phyloP scores from a whole-genome alignment of 1,140 invertebrate genomes.

The Dinothrombium tinctorium region DNA sequence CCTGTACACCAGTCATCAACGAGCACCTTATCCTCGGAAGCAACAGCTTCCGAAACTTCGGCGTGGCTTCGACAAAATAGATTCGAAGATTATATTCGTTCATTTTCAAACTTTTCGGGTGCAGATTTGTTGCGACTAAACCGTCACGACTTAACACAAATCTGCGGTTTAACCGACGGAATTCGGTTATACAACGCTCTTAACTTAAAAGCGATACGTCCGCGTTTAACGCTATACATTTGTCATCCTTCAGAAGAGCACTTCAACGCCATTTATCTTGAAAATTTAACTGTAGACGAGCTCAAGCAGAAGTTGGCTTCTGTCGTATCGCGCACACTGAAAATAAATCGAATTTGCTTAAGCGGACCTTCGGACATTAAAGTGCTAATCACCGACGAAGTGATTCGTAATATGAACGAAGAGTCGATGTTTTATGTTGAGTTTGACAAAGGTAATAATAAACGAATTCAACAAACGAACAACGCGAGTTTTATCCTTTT shows the following conservation, averaged over 20 bases:
- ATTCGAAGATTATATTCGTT: constrained; percentile 43
- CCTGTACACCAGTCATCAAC: not conserved
- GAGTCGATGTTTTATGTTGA: constrained; percentile 12
- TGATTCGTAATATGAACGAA: constrained; percentile 12
- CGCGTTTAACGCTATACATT: constrained; percentile 13
- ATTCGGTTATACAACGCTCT: constrained; percentile 73
- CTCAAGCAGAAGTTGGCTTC: constrained; percentile 9
- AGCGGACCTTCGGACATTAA: constrained; percentile 10
- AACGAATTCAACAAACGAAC: no score
- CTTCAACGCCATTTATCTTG: constrained; percentile 13
- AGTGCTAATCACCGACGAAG: constrained; percentile 13
- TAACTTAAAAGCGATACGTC: constrained; percentile 31
- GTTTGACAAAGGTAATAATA: constrained; percentile 10
- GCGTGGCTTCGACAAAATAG: constrained; percentile 54
- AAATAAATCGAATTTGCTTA: constrained; percentile 7
- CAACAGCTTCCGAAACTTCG: constrained; percentile 40
- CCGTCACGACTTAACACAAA: constrained; percentile 71
- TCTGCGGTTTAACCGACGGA: constrained; percentile 69
- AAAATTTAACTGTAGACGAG: constrained; percentile 11
- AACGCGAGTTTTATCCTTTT: no score
- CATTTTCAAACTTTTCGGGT: constrained; percentile 58
- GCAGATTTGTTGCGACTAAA: constrained; percentile 60
- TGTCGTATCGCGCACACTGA: constrained; percentile 4
- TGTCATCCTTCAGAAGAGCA: constrained; percentile 10
- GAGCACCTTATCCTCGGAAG: constrained; percentile 29